Base-by-base conservation (phyloP, 2,888 invertebrate genomes). In the Agapostemon virescens region DNA sequence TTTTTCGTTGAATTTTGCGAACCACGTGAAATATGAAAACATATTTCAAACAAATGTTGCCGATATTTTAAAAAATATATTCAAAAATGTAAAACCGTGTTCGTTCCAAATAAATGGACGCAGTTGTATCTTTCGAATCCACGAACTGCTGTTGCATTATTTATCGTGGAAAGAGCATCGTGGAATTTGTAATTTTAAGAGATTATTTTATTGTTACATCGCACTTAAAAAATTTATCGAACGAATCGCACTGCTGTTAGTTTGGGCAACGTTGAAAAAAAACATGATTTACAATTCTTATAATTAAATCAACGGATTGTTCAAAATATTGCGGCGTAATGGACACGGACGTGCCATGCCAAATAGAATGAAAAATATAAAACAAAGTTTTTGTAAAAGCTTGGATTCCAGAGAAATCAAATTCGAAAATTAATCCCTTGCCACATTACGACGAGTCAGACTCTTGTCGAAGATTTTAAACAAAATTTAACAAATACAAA, bases 21-120 rank as follows among this genome's bases (percentile, higher is more conserved):
- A 63, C 20, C 36, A 11, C 33, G n/a, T 63, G 63, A 63, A 36
- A 63, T 63, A 63, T 63, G 63, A 63, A 63, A 63, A 63, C n/a
- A 63, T 63, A 63, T 63, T 63, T 63, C 63, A 63, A 63, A n/a
- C 20, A 36, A 63, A 63, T 36, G 36, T 63, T 63, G 30, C 63
- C 36, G 20, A 36, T 63, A n/a, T 63, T 63, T 63, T n/a, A 33
- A 63, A 63, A 63, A 36, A 63, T 36, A 36, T 36, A 33, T 36
- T 33, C 33, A 36, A 33, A 63, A 63, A n/a, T 36, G 33, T 63
- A 33, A 63, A 63, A 63, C 63, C 30, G 20, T n/a, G 36, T 33
- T 36, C 63, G 33, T 63, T n/a, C 33, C 7, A 63, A 63, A 63
- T 63, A 36, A 63, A 63, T 33, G 63, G 63, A n/a, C 9, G 20